Evolutionary conservation across 1,140 invertebrate species (phyloP).

Genomic region (Zeugodacus cucurbitae): DNA sequence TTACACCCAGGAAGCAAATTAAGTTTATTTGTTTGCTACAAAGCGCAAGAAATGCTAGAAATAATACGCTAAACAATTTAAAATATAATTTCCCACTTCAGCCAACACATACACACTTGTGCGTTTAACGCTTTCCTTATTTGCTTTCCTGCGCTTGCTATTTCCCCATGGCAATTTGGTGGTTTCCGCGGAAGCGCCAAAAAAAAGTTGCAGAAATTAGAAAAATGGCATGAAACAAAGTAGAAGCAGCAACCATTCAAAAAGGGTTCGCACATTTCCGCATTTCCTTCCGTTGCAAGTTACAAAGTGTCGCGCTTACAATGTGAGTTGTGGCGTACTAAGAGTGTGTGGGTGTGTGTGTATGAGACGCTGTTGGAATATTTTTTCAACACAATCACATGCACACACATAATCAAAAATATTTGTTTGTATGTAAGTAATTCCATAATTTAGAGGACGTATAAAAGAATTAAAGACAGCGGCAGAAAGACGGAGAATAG

Average conservation of each 20-base stretch:
- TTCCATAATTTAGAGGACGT: neutral
- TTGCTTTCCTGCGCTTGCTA: neutral
- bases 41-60: neutral
- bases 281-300: constrained; percentile 14
- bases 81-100: neutral
- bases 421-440: neutral
- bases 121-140: neutral
- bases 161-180: neutral
- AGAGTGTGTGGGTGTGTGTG: neutral
- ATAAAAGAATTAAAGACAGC: neutral
- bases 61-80: neutral
- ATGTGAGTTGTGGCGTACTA: neutral
- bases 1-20: neutral
- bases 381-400: neutral
- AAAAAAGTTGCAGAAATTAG: neutral
- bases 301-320: constrained; percentile 2
- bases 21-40: neutral
- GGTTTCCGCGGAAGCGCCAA: neutral
- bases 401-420: neutral
- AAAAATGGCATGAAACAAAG: constrained; percentile 11
- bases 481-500: neutral
- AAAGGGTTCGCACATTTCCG: constrained; percentile 10
- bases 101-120: neutral
- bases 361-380: neutral
- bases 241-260: neutral